Percentiles rank a stretch among this genome's conserved stretches.
Conservation (phyloP, 2,888 invertebrate species). For the Spicauda simplicius region DNA sequence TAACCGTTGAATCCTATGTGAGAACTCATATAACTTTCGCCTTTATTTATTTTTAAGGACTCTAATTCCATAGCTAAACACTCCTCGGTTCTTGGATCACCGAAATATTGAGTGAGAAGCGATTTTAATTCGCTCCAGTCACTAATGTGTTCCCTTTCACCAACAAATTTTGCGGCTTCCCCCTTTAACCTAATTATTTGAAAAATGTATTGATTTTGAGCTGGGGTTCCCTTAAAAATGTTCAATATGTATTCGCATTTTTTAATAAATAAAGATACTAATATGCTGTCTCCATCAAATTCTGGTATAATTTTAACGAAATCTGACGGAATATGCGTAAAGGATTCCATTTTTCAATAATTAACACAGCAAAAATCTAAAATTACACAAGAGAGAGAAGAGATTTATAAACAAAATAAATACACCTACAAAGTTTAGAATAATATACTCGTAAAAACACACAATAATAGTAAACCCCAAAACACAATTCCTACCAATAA, state of each 20-base stretch:
- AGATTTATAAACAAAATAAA: too few species aligned
- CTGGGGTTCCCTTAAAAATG: conserved; percentile 9
- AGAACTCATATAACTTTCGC: conserved; percentile 41
- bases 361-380: too few species aligned
- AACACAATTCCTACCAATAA: too few species aligned
- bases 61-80: conserved; percentile 39
- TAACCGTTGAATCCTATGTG: conserved; percentile 39
- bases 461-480: too few species aligned
- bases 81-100: conserved; percentile 39
- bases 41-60: conserved; percentile 29
- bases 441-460: too few species aligned
- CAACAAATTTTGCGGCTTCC: conserved; percentile 37
- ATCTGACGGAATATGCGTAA: too few species aligned
- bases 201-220: conserved; percentile 39
- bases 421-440: too few species aligned
- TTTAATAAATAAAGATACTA: conserved; percentile 33
- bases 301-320: too few species aligned
- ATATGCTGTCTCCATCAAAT: too few species aligned
- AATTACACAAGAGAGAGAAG: too few species aligned
- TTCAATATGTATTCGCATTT: conserved; percentile 36
- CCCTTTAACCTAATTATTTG: conserved; percentile 36
- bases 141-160: conserved; percentile 36
- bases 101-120: conserved; percentile 35
- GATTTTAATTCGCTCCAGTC: conserved; percentile 36
- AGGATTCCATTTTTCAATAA: too few species aligned